Percentiles rank a stretch among this genome's conserved stretches.
These are phyloP conservation scores for Cerastoderma edule DNA, from an alignment of 2,888 invertebrate genomes.

Conservation along the genomic window DNA sequence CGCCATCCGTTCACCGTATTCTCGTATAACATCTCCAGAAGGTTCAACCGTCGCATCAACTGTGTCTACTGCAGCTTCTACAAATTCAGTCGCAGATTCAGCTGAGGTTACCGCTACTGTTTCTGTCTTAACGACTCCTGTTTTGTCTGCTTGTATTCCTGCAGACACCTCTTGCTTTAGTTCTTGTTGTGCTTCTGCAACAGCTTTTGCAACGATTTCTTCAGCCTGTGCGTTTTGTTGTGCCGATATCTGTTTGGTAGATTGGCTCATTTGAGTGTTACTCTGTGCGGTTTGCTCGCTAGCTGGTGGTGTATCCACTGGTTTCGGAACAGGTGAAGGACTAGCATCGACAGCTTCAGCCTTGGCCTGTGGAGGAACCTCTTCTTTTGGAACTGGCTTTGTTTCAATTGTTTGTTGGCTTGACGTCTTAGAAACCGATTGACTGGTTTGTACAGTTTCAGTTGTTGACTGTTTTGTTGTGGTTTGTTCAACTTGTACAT, in stretches of 20 bases:
- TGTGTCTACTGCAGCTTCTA: neutral
- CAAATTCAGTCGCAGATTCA: too few relatives aligned
- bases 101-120: too few relatives aligned
- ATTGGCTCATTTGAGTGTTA: too few relatives aligned
- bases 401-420: neutral
- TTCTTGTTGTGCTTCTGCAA: too few relatives aligned
- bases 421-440: too few relatives aligned
- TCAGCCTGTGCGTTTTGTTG: neutral
- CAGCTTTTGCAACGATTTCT: neutral
- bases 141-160: too few relatives aligned
- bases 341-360: too few relatives aligned
- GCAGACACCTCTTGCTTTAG: too few relatives aligned
- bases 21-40: slow-evolving; percentile 18
- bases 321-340: neutral
- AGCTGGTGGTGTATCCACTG: neutral
- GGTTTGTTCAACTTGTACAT: neutral
- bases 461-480: neutral
- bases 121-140: too few relatives aligned
- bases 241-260: neutral
- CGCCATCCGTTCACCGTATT: slow-evolving; percentile 14
- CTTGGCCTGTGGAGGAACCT: neutral
- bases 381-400: neutral
- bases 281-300: neutral
- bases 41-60: slow-evolving; percentile 18
- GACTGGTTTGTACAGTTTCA: neutral